Conservation (phyloP, 1,140 invertebrate species). For the Neelides sp. region DNA sequence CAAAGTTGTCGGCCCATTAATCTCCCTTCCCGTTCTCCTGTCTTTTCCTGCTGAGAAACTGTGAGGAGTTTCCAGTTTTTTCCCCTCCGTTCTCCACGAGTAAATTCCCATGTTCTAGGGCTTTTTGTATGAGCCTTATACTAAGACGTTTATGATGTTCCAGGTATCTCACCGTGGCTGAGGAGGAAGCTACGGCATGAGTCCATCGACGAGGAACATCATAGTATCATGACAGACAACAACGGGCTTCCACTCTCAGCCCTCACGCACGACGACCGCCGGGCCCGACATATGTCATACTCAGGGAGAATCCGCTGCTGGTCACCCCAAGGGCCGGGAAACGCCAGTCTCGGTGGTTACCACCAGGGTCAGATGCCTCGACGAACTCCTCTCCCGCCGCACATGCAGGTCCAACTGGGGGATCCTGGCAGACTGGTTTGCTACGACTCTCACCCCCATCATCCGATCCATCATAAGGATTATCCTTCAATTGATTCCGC, state of each 20-base stretch:
- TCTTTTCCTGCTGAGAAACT: neutral
- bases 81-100: too few species aligned
- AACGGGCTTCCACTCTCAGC: slow-evolving; percentile 1
- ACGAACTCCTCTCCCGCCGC: slow-evolving; percentile 40
- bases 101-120: neutral
- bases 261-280: slow-evolving; percentile 36
- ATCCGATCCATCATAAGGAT: too few species aligned
- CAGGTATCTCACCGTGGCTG: slow-evolving; percentile 51
- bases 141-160: slow-evolving; percentile 33
- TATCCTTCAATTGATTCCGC: neutral
- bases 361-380: slow-evolving; percentile 41
- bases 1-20: too few species aligned
- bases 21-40: neutral
- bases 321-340: slow-evolving; percentile 18
- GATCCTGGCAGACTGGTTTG: too few species aligned
- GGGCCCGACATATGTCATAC: slow-evolving; percentile 38
- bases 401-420: too few species aligned
- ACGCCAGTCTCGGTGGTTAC: slow-evolving; percentile 34
- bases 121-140: neutral
- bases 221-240: neutral
- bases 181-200: slow-evolving; percentile 50
- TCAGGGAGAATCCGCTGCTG: slow-evolving; percentile 33
- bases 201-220: slow-evolving; percentile 46
- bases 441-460: neutral
- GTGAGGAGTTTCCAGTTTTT: neutral